Percentiles rank a stretch among this genome's conserved stretches.
phyloP scores from a whole-genome alignment of 2,113 vertebrate species.

The Cynoglossus semilaevis region DNA sequence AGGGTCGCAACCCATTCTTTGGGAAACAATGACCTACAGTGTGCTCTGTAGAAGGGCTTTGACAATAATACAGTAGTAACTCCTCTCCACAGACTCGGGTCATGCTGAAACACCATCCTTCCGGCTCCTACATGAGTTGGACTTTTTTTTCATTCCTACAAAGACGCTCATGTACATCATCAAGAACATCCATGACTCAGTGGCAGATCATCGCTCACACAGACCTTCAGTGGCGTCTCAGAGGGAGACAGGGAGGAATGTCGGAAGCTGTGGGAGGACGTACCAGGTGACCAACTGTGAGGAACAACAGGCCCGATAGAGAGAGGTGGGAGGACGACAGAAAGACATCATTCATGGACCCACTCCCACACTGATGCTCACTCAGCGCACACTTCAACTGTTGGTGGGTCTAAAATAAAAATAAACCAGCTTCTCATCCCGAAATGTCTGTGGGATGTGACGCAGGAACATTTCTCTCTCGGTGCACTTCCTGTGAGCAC shows the following conservation, averaged over 20 bases:
- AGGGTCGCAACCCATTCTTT: too few species aligned
- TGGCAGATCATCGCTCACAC: conserved; percentile 40
- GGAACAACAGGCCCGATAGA: conserved; percentile 51
- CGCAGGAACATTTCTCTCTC: conserved; percentile 2
- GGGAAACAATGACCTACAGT: too few species aligned
- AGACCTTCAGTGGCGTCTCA: conserved; percentile 34
- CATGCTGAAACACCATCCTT: too few species aligned
- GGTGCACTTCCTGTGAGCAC: too few species aligned
- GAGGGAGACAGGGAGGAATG: conserved; percentile 46
- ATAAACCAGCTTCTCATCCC: conserved; percentile 17
- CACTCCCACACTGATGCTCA: conserved; percentile 35
- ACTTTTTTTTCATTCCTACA: conserved; percentile 22
- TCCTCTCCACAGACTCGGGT: too few species aligned
- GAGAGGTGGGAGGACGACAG: conserved; percentile 55
- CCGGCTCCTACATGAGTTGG: conserved; percentile 33
- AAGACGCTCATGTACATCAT: conserved; percentile 56
- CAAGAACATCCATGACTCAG: conserved; percentile 47
- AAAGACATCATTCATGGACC: conserved; percentile 39
- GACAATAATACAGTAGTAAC: too few species aligned
- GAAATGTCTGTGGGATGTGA: conserved; percentile 16
- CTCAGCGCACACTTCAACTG: conserved; percentile 23
- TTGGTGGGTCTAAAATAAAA: conserved; percentile 20
- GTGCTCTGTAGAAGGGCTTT: too few species aligned
- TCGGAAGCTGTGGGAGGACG: conserved; percentile 64
- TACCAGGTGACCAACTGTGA: conserved; percentile 34